phyloP scores from a whole-genome alignment of 2,888 invertebrate genomes.

The Clitarchus hookeri region DNA sequence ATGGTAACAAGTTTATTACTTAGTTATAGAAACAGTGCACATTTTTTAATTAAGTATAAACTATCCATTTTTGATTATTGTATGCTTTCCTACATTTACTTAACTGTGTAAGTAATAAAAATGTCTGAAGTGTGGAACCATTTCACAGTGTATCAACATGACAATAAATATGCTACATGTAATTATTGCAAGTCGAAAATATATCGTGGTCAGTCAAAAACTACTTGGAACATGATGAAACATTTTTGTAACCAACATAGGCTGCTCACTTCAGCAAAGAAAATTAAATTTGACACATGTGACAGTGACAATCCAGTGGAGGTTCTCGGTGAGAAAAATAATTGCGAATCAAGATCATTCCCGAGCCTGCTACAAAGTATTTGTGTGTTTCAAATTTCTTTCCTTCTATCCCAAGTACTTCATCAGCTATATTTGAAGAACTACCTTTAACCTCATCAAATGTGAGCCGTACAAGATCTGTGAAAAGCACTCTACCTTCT shows the following conservation, averaged over 20 bases:
- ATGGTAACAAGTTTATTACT: too few relatives aligned
- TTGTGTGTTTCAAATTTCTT: not conserved
- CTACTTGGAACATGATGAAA: not conserved
- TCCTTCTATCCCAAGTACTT: not conserved
- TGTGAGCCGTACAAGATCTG: not conserved
- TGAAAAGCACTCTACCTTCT: not conserved
- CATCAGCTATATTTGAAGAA: not conserved
- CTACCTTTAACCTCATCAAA: not conserved
- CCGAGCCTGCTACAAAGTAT: not conserved
- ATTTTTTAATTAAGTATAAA: too few relatives aligned
- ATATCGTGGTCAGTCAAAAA: not conserved
- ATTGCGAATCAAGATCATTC: not conserved
- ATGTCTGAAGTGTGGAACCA: not conserved
- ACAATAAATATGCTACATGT: not conserved
- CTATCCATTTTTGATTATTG: too few relatives aligned
- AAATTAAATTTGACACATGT: not conserved
- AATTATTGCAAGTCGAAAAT: not conserved
- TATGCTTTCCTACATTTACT: too few relatives aligned
- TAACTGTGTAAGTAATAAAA: not conserved
- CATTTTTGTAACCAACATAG: not conserved
- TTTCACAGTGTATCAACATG: not conserved
- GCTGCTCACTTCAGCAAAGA: not conserved
- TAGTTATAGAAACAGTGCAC: too few relatives aligned
- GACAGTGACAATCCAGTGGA: not conserved
- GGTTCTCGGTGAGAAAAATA: not conserved